Base-by-base conservation (phyloP, 2,888 invertebrate genomes). In the Morpho deidamia region DNA sequence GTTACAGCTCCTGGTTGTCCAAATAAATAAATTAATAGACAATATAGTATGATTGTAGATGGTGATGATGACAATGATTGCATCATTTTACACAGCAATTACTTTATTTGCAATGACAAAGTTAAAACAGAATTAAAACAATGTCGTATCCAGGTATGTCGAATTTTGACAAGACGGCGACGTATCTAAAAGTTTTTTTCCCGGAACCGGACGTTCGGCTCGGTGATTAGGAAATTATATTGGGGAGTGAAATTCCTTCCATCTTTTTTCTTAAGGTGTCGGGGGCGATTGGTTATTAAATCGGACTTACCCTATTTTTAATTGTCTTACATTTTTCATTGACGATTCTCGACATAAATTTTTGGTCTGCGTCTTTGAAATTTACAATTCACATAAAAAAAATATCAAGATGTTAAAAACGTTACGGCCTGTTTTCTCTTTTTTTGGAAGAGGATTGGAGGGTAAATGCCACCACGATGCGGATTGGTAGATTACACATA, bases 141-240 rank as follows among this genome's bases (percentile, higher is more conserved):
- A 34, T 38, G 59, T 58, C 76, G 47, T 75, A 74, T 87, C 87
- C 81, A 76, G 40, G 63, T 46, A 65, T 71, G 60, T 69, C 78
- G 47, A 72, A 76, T 70, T 48, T 42, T 45, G 45, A 70, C 59
- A 74, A 78, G 78, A 71, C 70, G 76, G 78, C 70, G 62, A 70
- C 65, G 68, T 69, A 69, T 67, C 70, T 69, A 76, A 79, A 80
- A 57, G 78, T 82, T 86, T 82, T 82, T 86, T 65, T 65, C 62
- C 67, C 77, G 84, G 85, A 83, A 84, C 74, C 84, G 89, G 89
- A 88, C 81, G 83, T 79, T 73, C 83, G 80, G 81, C 73, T 79
- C 84, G 73, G 80, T 78, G 89, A 87, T 87, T 84, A 87, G 81
- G 83, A 87, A 88, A 89, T 87, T 87, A 87, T 83, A 83, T 84